Base-by-base conservation (phyloP, 2,113 vertebrate genomes). In the Phalacrocorax aristotelis region DNA sequence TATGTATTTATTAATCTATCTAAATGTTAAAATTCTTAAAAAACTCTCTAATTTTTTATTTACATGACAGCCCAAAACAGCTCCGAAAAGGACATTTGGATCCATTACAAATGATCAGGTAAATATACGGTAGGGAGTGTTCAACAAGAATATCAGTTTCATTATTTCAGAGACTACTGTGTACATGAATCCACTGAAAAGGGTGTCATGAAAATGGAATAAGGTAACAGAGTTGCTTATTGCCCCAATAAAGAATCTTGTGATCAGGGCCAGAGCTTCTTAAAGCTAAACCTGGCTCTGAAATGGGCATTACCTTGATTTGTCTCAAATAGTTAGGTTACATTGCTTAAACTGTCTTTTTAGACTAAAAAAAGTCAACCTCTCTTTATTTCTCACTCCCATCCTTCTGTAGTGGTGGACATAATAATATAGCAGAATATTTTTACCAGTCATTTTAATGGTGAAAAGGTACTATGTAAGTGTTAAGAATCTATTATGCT, bases 61-160 rank as follows among this genome's bases (percentile, higher is more conserved):
- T 93, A 91, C 93, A 92, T 97, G 87, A 42, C 97, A 98, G 97
- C 96, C 97, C 36, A 97, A 98, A 97, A 96, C 96, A 80, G 44
- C 96, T 94, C 95, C 96, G 89, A 98, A 98, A 98, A 97, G 96
- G 91, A 98, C 97, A 49, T 97, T 98, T 97, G 97, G 97, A 97
- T 97, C 97, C 93, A 97, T 97, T 97, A 97, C 97, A 70, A 98
- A 98, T 2, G 97, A 98, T 36, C 97, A 98, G 97, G 97, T 97
- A 98, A 98, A 96, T 97, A 95, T 68, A 9, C 3, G 4, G 3
- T 29, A 87, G 75, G 18, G 25, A 78, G n/a, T n/a, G 30, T 52
- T 80, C 55, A 57, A 48, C 14, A 54, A 34, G 25, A 48, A 68
- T 38, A 13, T 13, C 4, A 5, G 3, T 78, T 88, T 52, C 1